These are phyloP conservation scores for Pseudorasbora parva DNA, from an alignment of 2,113 vertebrate species.

Conservation along the genomic window DNA sequence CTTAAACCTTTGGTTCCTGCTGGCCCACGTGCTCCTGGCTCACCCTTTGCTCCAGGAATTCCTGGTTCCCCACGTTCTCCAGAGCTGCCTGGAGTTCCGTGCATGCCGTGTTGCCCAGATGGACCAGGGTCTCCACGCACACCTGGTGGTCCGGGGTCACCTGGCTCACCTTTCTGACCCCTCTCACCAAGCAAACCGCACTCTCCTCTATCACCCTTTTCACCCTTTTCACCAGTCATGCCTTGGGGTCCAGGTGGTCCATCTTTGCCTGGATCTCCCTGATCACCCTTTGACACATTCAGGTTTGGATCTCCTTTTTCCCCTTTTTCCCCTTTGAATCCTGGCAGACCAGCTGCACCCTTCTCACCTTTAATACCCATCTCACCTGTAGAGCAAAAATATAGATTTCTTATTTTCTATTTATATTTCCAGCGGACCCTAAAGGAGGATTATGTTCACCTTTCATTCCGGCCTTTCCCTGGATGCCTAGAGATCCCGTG, in stretches of 20 bases:
- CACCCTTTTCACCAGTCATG: conserved; percentile 80
- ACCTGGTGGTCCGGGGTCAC: conserved; percentile 80
- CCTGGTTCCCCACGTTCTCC: conserved; percentile 84
- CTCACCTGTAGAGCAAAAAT: conserved; percentile 78
- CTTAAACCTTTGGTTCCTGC: conserved; percentile 79
- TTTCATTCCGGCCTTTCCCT: conserved; percentile 89
- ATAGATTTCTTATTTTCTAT: not conserved
- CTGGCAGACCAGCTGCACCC: conserved; percentile 80
- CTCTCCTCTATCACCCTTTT: conserved; percentile 84
- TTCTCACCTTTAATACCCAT: conserved; percentile 87
- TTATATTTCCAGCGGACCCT: not conserved
- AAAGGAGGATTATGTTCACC: conserved; percentile 68
- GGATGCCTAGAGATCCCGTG: conserved; percentile 80
- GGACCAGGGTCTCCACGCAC: conserved; percentile 85
- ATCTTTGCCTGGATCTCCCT: conserved; percentile 79
- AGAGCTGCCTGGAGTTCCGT: conserved; percentile 77
- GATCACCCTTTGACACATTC: conserved; percentile 88
- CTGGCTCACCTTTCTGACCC: conserved; percentile 82
- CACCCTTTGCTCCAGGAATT: conserved; percentile 84
- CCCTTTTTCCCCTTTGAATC: conserved; percentile 83
- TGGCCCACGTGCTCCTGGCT: conserved; percentile 76
- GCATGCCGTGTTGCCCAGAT: conserved; percentile 77
- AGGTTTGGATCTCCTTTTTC: conserved; percentile 84
- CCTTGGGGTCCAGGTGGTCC: conserved; percentile 76
- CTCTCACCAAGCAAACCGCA: conserved; percentile 81